These are phyloP conservation scores for Xenopus borealis DNA, from an alignment of 2,113 vertebrate species.

Conservation along the genomic window DNA sequence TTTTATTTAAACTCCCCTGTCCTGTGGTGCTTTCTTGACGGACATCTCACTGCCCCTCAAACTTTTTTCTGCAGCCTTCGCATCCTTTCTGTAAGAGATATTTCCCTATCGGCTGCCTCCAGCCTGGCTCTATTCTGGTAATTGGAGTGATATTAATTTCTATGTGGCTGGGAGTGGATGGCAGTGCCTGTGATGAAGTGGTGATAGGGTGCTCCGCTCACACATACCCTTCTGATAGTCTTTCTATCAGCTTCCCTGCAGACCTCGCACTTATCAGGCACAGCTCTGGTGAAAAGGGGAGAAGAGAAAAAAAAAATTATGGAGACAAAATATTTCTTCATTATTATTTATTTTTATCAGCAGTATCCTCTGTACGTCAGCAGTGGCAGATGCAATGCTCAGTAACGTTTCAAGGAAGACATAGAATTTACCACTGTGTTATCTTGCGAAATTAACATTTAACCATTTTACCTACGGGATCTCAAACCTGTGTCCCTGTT, in stretches of 20 bases:
- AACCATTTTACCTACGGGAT: neutral
- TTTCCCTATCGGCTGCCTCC: conserved; percentile 77
- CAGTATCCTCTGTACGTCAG: conserved; percentile 60
- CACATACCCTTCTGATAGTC: conserved; percentile 78
- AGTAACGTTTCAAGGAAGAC: neutral
- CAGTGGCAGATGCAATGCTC: conserved; percentile 43
- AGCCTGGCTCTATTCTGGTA: conserved; percentile 80
- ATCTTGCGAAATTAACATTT: neutral
- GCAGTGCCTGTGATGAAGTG: conserved; percentile 73
- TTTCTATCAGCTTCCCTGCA: conserved; percentile 86
- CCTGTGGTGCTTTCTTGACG: neutral
- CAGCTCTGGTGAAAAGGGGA: conserved; percentile 81
- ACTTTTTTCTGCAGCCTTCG: conserved; percentile 52
- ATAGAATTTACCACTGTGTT: neutral
- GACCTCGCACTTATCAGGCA: conserved; percentile 86
- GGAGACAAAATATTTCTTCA: conserved; percentile 79
- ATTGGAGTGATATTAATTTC: conserved; percentile 87
- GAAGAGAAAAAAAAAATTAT: conserved; percentile 70
- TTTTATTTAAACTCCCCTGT: neutral
- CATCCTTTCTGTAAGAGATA: conserved; percentile 74
- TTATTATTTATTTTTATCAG: conserved; percentile 51
- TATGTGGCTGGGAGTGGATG: conserved; percentile 74
- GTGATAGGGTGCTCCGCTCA: conserved; percentile 73
- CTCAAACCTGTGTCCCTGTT: too few species aligned
- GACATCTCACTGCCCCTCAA: neutral